Evolutionary conservation across 1,140 invertebrate genomes (phyloP).

Genomic region (Drosophila pandora): DNA sequence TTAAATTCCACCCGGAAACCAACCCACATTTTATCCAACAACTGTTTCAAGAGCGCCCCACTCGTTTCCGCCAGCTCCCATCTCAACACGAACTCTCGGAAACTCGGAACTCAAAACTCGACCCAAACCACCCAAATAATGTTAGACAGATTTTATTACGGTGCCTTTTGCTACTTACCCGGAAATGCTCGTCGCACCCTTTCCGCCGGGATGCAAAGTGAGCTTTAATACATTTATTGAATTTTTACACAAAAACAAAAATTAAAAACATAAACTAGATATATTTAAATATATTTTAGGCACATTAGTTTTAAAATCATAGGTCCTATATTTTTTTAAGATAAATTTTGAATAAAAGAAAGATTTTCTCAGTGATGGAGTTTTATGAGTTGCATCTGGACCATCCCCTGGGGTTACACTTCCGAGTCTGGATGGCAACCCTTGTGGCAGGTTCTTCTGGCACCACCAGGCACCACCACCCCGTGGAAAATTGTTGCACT

Average conservation of each 20-base stretch:
- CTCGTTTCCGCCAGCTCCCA: neutral
- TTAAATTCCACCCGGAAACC: constrained; percentile 30
- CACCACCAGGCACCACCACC: constrained; percentile 15
- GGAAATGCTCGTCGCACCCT: constrained; percentile 60
- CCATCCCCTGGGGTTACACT: constrained; percentile 21
- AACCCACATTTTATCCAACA: constrained; percentile 20
- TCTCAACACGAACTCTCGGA: no score
- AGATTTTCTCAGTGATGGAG: constrained; percentile 12
- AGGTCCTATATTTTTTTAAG: no score
- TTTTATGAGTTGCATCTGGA: constrained; percentile 30
- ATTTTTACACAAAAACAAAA: neutral
- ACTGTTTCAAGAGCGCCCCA: constrained; percentile 35
- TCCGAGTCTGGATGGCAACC: constrained; percentile 60
- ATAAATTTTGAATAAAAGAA: neutral
- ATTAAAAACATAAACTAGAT: neutral
- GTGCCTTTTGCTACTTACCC: constrained; percentile 67
- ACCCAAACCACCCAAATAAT: constrained; percentile 32
- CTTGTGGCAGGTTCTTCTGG: constrained; percentile 67
- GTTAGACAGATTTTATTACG: constrained; percentile 74
- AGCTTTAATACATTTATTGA: neutral
- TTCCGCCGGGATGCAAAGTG: constrained; percentile 30
- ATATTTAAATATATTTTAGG: no score
- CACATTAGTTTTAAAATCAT: no score
- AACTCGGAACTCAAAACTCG: neutral
- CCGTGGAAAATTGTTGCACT: constrained; percentile 69